phyloP scores from a whole-genome alignment of 2,888 invertebrate genomes.

The Sericinus montela region DNA sequence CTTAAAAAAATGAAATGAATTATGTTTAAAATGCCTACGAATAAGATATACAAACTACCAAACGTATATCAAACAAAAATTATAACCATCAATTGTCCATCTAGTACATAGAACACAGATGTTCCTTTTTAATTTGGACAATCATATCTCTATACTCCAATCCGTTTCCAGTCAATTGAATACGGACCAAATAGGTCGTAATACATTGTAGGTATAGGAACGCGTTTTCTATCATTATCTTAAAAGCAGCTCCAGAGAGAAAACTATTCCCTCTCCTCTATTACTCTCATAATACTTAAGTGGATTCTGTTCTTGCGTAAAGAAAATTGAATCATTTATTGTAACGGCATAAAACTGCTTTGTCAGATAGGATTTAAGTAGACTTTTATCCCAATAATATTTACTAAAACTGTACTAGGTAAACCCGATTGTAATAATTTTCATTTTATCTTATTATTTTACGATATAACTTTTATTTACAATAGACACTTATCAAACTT shows the following conservation, averaged over 20 bases:
- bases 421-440: neutral
- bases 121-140: conserved; percentile 55
- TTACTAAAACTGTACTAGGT: neutral
- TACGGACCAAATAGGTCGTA: conserved; percentile 42
- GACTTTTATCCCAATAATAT: neutral
- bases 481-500: too few species aligned
- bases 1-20: too few species aligned
- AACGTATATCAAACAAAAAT: too few species aligned
- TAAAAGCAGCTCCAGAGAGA: conserved; percentile 68
- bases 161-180: conserved; percentile 27
- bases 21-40: too few species aligned
- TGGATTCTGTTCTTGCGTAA: conserved; percentile 18
- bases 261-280: conserved; percentile 73
- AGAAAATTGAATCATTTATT: conserved; percentile 71
- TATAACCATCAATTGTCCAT: neutral
- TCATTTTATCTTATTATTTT: too few species aligned
- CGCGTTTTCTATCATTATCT: conserved; percentile 75
- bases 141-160: conserved; percentile 49
- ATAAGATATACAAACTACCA: too few species aligned
- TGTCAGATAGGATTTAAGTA: conserved; percentile 61
- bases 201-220: conserved; percentile 76
- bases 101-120: conserved; percentile 24
- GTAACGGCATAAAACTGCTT: conserved; percentile 70
- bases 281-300: conserved; percentile 71
- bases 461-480: too few species aligned